phyloP scores from a whole-genome alignment of 1,140 invertebrate genomes.

The Bacillus rossius region DNA sequence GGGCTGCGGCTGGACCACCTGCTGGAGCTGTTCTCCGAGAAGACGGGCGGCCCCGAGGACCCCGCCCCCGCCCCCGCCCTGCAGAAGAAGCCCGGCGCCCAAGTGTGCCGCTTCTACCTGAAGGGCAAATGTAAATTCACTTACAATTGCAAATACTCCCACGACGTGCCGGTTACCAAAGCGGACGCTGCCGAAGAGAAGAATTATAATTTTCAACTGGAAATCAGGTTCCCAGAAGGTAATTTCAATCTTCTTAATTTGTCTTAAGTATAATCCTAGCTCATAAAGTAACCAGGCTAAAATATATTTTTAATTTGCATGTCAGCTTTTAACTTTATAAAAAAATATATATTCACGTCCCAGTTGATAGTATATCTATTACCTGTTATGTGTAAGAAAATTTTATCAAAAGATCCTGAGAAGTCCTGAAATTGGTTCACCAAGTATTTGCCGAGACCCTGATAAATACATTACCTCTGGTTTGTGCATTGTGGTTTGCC shows the following conservation, averaged over 20 bases:
- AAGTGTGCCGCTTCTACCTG: constrained; percentile 60
- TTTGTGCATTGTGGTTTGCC: too few relatives aligned
- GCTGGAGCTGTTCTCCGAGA: constrained; percentile 51
- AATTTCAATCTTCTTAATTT: constrained; percentile 22
- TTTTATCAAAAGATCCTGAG: too few relatives aligned
- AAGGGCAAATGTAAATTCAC: constrained; percentile 63
- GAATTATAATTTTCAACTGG: constrained; percentile 53
- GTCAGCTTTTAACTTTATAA: too few relatives aligned
- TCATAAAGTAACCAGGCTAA: too few relatives aligned
- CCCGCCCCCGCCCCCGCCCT: constrained; percentile 27
- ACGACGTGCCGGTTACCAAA: constrained; percentile 40
- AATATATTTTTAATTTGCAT: too few relatives aligned
- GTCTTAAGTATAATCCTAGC: background rate
- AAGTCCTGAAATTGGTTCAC: too few relatives aligned
- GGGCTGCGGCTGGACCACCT: constrained; percentile 61
- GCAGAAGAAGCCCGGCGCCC: constrained; percentile 33
- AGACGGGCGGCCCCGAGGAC: constrained; percentile 35
- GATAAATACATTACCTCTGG: too few relatives aligned
- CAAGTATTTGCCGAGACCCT: too few relatives aligned
- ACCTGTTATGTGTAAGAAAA: too few relatives aligned
- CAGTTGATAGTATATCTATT: too few relatives aligned
- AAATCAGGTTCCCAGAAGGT: constrained; percentile 64
- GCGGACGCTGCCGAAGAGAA: constrained; percentile 12
- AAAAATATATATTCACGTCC: too few relatives aligned
- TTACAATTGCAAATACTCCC: constrained; percentile 63